Percentiles rank a stretch among this genome's conserved stretches.
Conservation (phyloP, 2,113 vertebrate genomes). For the Bothrops jararaca region DNA sequence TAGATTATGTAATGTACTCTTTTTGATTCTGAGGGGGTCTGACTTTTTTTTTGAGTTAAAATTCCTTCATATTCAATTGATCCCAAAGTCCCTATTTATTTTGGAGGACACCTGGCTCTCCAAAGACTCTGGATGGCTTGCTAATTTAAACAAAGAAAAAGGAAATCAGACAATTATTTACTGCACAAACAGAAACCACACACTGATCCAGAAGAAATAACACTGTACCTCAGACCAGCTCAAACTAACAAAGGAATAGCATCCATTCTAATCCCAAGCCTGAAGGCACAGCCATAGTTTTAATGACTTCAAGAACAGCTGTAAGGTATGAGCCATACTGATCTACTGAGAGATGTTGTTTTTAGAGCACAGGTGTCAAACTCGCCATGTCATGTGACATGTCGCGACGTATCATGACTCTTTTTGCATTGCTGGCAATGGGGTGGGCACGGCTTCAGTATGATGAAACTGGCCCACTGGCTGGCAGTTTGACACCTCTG, state of each 20-base stretch:
- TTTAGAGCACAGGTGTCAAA: background rate
- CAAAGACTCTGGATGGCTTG: background rate
- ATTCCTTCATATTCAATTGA: background rate
- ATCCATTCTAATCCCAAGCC: background rate
- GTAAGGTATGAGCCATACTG: background rate
- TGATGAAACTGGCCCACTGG: too few relatives aligned
- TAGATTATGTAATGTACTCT: background rate
- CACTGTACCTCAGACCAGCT: background rate
- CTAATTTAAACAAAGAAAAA: background rate
- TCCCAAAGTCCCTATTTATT: background rate
- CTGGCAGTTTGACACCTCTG: too few relatives aligned
- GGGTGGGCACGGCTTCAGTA: too few relatives aligned
- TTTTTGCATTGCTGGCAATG: too few relatives aligned
- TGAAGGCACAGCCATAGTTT: background rate
- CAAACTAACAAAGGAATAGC: background rate
- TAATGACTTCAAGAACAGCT: background rate
- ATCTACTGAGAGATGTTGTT: background rate
- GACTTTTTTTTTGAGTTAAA: background rate
- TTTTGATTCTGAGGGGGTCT: background rate
- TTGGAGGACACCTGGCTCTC: background rate
- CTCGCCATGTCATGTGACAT: too few relatives aligned
- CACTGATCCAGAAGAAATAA: background rate
- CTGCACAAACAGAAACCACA: too few relatives aligned
- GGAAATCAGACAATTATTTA: background rate
- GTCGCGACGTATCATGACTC: too few relatives aligned